phyloP scores from a whole-genome alignment of 37 sponge, comb jelly and placozoan genomes.

The Theonella swinhoei region DNA sequence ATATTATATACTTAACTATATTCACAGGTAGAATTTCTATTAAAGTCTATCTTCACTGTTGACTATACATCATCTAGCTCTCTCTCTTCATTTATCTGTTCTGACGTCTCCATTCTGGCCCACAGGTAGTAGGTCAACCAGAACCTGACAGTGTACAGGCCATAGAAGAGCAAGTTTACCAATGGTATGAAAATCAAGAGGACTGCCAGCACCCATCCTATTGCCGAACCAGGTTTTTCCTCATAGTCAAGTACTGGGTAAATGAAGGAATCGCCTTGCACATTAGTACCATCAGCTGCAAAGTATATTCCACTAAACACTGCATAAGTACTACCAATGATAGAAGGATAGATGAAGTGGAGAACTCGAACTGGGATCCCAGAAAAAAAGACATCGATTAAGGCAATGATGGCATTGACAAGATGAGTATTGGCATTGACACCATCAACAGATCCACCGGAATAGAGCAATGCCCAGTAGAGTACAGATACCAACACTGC shows the following conservation, averaged over 20 bases:
- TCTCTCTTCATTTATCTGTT: too few relatives aligned
- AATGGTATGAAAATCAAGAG: constrained; percentile 53
- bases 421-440: constrained; percentile 53
- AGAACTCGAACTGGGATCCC: constrained; percentile 40
- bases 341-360: constrained; percentile 41
- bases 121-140: constrained; percentile 7
- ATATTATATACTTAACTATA: not conserved
- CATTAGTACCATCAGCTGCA: constrained; percentile 56
- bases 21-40: not conserved
- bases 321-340: constrained; percentile 18
- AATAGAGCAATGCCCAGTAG: constrained; percentile 64
- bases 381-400: constrained; percentile 55
- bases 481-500: constrained; percentile 36
- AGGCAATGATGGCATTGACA: constrained; percentile 40
- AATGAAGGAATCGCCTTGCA: constrained; percentile 30
- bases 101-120: not conserved
- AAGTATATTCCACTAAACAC: constrained; percentile 71
- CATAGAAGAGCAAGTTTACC: constrained; percentile 35
- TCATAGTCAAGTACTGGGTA: constrained; percentile 68
- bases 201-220: not conserved
- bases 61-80: too few relatives aligned
- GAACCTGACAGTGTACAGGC: not conserved
- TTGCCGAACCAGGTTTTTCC: constrained; percentile 38
- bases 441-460: constrained; percentile 8
- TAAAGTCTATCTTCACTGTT: not conserved